These are phyloP conservation scores for Drosophila tani DNA, from an alignment of 1,140 invertebrate genomes.

Conservation along the genomic window DNA sequence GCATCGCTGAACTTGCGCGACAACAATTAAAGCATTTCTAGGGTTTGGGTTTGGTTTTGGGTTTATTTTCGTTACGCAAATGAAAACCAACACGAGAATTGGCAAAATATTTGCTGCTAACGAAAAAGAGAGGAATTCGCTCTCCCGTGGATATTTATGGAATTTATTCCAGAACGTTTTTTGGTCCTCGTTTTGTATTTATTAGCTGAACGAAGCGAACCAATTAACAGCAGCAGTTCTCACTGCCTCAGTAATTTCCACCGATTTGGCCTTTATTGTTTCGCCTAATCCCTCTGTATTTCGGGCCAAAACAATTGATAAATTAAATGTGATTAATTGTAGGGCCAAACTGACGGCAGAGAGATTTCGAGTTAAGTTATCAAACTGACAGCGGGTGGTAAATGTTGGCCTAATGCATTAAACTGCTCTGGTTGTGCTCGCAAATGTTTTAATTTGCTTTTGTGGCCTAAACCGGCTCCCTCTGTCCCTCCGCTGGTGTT, in stretches of 20 bases:
- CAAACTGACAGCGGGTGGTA: slow-evolving; percentile 30
- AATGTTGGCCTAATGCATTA: slow-evolving; percentile 38
- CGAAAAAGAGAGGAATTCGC: not conserved
- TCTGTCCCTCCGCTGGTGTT: not conserved
- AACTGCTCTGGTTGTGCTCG: slow-evolving; percentile 31
- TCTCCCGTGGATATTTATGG: not conserved
- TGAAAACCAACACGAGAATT: slow-evolving; percentile 5
- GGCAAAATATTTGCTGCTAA: not conserved
- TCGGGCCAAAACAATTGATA: slow-evolving; percentile 36
- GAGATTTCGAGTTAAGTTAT: slow-evolving; percentile 30
- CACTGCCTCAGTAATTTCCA: slow-evolving; percentile 16
- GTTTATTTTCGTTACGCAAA: slow-evolving; percentile 7
- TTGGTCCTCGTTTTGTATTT: not conserved
- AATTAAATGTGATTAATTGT: slow-evolving; percentile 51
- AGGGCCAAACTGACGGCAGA: slow-evolving; percentile 9
- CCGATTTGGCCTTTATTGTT: slow-evolving; percentile 36
- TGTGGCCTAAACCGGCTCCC: slow-evolving; percentile 24
- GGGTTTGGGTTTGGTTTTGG: not conserved
- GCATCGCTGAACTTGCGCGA: slow-evolving; percentile 5
- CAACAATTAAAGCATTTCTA: slow-evolving; percentile 5
- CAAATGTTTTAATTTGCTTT: slow-evolving; percentile 51
- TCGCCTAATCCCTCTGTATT: slow-evolving; percentile 27
- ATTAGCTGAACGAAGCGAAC: slow-evolving; percentile 18
- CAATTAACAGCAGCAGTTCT: slow-evolving; percentile 33
- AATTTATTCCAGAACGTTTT: not conserved